Conservation (phyloP, 2,113 vertebrate species). For the Argyrosomus japonicus region DNA sequence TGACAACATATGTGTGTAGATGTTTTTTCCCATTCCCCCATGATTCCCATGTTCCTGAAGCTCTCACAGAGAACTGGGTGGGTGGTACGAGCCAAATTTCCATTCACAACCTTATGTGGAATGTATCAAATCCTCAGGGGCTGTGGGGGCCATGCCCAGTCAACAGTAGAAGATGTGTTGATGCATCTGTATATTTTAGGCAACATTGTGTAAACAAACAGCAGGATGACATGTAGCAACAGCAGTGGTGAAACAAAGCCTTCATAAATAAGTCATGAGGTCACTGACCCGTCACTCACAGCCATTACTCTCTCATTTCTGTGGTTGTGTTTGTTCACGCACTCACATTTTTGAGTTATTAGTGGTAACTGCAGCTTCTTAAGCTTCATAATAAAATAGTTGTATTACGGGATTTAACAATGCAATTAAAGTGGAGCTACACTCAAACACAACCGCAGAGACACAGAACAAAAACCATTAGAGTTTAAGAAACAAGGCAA, state of each 20-base stretch:
- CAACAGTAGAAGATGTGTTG: background rate
- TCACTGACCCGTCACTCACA: background rate
- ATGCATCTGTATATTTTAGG: conserved; percentile 18
- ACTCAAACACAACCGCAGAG: background rate
- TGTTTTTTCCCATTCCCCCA: too few species aligned
- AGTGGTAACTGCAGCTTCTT: background rate
- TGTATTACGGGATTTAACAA: conserved; percentile 5
- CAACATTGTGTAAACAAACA: conserved; percentile 6
- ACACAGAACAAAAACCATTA: background rate
- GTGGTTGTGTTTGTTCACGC: background rate
- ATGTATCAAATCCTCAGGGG: conserved; percentile 16
- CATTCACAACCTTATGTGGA: conserved; percentile 32
- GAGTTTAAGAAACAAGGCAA: background rate
- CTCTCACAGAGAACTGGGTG: conserved; percentile 30
- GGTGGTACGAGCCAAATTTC: conserved; percentile 32
- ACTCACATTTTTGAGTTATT: background rate
- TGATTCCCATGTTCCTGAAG: conserved; percentile 22
- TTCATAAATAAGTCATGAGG: background rate
- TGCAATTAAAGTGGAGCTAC: background rate
- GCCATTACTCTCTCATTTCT: background rate
- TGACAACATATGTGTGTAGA: background rate
- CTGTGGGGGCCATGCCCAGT: background rate
- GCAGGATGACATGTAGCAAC: background rate
- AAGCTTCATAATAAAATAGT: background rate
- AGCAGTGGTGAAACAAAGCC: conserved; percentile 2